phyloP scores from a whole-genome alignment of 1,140 invertebrate species.

The Berghia stephanieae region DNA sequence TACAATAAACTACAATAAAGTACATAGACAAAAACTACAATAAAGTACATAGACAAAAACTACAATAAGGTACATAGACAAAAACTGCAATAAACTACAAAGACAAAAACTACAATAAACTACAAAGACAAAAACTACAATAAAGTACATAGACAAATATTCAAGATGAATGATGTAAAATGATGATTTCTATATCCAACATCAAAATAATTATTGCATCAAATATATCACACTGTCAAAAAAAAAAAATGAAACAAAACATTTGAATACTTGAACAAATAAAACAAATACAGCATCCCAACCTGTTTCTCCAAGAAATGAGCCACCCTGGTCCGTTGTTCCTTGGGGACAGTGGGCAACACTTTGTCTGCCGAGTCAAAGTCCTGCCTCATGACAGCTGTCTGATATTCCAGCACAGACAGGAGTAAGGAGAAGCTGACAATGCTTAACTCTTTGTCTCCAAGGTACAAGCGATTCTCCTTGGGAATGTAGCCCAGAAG shows the following conservation, averaged over 20 bases:
- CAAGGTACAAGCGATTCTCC: slow-evolving; percentile 95
- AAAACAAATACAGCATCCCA: slow-evolving; percentile 25
- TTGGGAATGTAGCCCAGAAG: slow-evolving; percentile 96
- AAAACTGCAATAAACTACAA: no score
- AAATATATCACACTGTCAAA: neutral
- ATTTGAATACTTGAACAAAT: neutral
- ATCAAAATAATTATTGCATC: neutral
- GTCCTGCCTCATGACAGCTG: slow-evolving; percentile 97
- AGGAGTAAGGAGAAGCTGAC: slow-evolving; percentile 85
- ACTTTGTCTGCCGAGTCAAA: slow-evolving; percentile 97
- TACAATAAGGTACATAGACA: no score
- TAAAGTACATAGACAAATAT: no score
- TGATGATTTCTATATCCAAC: no score
- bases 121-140: no score
- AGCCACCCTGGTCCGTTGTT: slow-evolving; percentile 95
- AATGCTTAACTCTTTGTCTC: slow-evolving; percentile 97
- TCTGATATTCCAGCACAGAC: slow-evolving; percentile 98
- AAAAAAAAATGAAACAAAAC: neutral
- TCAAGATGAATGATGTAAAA: no score
- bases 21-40: no score
- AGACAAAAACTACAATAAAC: no score
- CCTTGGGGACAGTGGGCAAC: slow-evolving; percentile 92
- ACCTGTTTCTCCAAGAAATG: slow-evolving; percentile 99
- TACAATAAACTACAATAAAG: no score
- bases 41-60: no score